Conservation (phyloP, 2,113 vertebrate genomes). For the Mesitornis unicolor region DNA sequence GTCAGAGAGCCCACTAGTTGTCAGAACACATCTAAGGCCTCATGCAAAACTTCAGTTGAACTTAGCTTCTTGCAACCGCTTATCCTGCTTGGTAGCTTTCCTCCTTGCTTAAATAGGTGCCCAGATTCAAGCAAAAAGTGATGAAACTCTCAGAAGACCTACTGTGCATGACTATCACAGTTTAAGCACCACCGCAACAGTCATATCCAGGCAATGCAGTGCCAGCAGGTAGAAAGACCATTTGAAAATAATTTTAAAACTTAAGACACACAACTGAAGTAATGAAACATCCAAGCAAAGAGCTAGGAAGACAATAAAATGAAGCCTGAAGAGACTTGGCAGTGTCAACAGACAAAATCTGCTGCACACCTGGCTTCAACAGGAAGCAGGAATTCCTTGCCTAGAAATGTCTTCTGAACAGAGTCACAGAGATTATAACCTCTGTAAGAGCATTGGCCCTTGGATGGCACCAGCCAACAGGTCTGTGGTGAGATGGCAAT, state of each 20-base stretch:
- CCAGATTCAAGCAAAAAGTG: background rate
- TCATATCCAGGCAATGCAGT: background rate
- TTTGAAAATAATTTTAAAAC: background rate
- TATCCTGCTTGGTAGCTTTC: background rate
- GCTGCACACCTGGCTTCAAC: background rate
- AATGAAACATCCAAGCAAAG: background rate
- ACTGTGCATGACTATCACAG: too few species aligned
- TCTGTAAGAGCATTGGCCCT: background rate
- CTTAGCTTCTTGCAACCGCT: background rate
- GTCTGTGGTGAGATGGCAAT: background rate
- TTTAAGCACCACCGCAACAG: background rate
- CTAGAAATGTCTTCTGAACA: background rate
- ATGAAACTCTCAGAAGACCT: background rate
- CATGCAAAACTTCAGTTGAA: background rate
- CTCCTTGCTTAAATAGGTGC: background rate
- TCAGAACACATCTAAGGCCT: background rate
- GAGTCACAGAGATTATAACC: background rate
- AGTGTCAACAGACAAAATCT: background rate
- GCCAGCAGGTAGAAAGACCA: background rate
- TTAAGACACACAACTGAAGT: background rate
- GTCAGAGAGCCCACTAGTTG: background rate
- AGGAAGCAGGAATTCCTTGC: background rate
- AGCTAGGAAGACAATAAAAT: background rate
- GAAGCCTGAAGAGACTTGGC: background rate
- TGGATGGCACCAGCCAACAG: background rate